Evolutionary conservation across 2,888 invertebrate species (phyloP).

Genomic region (Pristionchus arcanus): DNA sequence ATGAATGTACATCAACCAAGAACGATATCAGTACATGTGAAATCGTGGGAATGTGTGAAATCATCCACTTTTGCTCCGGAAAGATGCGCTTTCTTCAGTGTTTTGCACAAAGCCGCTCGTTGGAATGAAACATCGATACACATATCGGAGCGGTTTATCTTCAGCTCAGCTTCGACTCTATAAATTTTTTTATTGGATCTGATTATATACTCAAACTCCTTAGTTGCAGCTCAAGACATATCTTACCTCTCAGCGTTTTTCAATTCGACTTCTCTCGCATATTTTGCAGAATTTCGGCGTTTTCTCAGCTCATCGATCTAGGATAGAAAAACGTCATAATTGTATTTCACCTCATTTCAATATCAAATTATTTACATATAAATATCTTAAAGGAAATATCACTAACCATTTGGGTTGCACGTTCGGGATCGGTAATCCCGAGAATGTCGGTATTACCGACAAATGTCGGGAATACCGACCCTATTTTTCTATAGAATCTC

Average conservation of each 20-base stretch:
- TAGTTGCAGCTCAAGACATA: not conserved
- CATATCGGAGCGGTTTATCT: conserved; percentile 5
- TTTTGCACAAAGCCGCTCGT: conserved; percentile 35
- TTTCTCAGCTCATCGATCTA: conserved; percentile 35
- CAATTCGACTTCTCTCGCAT: conserved; percentile 36
- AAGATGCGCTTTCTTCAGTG: conserved; percentile 48
- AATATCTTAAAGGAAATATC: too few relatives aligned
- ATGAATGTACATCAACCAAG: not conserved
- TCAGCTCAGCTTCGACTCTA: conserved; percentile 16
- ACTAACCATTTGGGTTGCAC: too few relatives aligned
- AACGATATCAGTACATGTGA: conserved; percentile 28
- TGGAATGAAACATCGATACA: conserved; percentile 45
- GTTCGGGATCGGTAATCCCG: too few relatives aligned
- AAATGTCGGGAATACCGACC: too few relatives aligned
- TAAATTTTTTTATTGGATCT: not conserved
- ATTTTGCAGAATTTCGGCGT: not conserved
- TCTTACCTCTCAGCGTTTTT: conserved; percentile 22
- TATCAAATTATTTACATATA: too few relatives aligned
- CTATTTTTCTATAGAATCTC: too few relatives aligned
- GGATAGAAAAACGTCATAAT: not conserved
- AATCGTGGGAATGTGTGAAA: not conserved
- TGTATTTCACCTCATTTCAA: too few relatives aligned
- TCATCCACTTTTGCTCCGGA: conserved; percentile 39
- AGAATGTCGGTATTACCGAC: too few relatives aligned
- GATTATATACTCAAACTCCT: too few relatives aligned